phyloP scores from a whole-genome alignment of 37 sponge, comb jelly and placozoan species.

The Ephydatia muelleri region DNA sequence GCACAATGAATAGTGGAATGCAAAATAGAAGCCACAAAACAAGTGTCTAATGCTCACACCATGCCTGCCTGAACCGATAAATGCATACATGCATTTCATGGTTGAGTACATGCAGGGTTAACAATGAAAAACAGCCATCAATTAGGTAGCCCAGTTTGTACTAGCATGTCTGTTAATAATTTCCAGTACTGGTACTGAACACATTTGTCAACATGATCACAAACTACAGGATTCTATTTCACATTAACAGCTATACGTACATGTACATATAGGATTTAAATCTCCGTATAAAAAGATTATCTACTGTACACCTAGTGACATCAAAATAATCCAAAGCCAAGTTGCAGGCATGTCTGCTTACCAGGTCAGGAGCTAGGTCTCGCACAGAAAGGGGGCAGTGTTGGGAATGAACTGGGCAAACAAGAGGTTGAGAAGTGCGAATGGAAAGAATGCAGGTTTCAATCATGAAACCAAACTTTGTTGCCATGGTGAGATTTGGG shows the following conservation, averaged over 20 bases:
- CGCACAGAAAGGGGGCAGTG: conserved; percentile 43
- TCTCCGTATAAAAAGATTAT: too few species aligned
- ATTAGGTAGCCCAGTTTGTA: too few species aligned
- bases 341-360: conserved; percentile 30
- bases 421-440: conserved; percentile 20
- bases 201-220: too few species aligned
- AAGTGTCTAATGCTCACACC: not conserved
- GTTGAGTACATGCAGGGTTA: too few species aligned
- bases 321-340: too few species aligned
- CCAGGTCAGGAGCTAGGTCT: conserved; percentile 78
- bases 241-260: too few species aligned
- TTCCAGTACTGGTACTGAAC: too few species aligned
- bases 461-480: conserved; percentile 85
- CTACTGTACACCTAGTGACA: too few species aligned
- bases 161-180: too few species aligned
- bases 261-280: too few species aligned
- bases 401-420: conserved; percentile 66
- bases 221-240: too few species aligned
- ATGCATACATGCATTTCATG: not conserved
- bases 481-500: conserved; percentile 4
- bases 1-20: not conserved
- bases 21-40: not conserved
- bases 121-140: not conserved
- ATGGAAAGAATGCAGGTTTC: conserved; percentile 57
- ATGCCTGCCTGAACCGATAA: not conserved